These are phyloP conservation scores for Rhagoletis pomonella DNA, from an alignment of 1,140 invertebrate genomes.

Conservation along the genomic window DNA sequence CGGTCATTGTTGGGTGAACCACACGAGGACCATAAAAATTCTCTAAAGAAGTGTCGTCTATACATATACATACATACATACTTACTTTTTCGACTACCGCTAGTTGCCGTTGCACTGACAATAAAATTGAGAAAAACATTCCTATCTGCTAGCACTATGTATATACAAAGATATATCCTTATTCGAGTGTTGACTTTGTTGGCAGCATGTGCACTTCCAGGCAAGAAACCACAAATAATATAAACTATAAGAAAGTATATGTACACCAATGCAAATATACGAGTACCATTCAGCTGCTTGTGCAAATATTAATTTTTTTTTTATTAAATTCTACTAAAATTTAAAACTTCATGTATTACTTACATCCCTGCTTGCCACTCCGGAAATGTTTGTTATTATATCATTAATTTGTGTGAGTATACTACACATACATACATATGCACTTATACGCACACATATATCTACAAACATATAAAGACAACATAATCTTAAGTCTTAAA, in stretches of 20 bases:
- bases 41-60: background rate
- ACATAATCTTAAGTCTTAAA: slow-evolving; percentile 1
- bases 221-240: background rate
- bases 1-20: slow-evolving; percentile 1
- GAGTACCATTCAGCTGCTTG: background rate
- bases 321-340: slow-evolving; percentile 11
- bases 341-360: background rate
- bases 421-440: background rate
- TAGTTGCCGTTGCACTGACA: background rate
- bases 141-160: background rate
- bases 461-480: background rate
- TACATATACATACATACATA: background rate
- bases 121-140: slow-evolving; percentile 13
- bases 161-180: too few relatives aligned
- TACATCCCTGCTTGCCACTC: background rate
- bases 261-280: background rate
- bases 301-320: background rate
- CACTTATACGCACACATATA: background rate
- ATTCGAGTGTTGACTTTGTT: slow-evolving; percentile 9
- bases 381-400: slow-evolving; percentile 3
- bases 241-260: background rate
- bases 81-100: background rate
- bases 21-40: background rate
- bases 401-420: background rate
- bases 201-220: background rate